Evolutionary conservation across 2,113 vertebrate species (phyloP), one percentile per base, ranked within the genome.

Genomic region (Sinocyclocheilus rhinocerous): DNA sequence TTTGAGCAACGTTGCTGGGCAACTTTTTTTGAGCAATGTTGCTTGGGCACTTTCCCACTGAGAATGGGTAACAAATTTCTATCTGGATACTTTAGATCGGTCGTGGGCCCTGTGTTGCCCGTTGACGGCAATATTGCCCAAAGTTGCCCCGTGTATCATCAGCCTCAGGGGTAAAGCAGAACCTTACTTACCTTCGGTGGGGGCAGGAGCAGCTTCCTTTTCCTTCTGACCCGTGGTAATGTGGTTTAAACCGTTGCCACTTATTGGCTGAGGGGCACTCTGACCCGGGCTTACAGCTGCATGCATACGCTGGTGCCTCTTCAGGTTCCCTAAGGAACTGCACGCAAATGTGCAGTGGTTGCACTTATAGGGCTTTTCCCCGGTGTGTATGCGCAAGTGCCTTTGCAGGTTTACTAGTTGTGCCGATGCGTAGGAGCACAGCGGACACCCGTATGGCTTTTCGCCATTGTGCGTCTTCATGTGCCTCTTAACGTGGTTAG

Each of bases 381-480:
- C 98, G 0, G 97, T 99, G 94, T 99, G 98, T 5, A 97, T 99
- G 90, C 97, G 97, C 91, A 98, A 93, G 91, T 99, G 98, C 61
- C 98, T 95, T 45, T 98, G 98, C 93, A 99, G 95, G 96, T 99
- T 99, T 81, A 98, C 98, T 91, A 99, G 96, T 95, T 99, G 97
- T 48, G 97, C 97, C 0, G 98, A 99, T 86, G 98, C 98, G 3
- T 99, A 99, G 52, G 96, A 94, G 88, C 98, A 99, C 92, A 98
- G 92, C 0, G 96, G 97, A 93, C 98, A 99, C 79, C 96, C 96
- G 2, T 95, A 99, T 0, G 98, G 97, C 94, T 99, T 99, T 95
- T 99, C 98, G 29, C 98, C 98, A 1, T 98, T 99, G 95, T 99
- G 98, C 0, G 97, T 99, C 95, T 98, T 98, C 98, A 99, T 98